Conservation (phyloP, 2,797 vertebrate species). For the Sarcoramphus papa region DNA sequence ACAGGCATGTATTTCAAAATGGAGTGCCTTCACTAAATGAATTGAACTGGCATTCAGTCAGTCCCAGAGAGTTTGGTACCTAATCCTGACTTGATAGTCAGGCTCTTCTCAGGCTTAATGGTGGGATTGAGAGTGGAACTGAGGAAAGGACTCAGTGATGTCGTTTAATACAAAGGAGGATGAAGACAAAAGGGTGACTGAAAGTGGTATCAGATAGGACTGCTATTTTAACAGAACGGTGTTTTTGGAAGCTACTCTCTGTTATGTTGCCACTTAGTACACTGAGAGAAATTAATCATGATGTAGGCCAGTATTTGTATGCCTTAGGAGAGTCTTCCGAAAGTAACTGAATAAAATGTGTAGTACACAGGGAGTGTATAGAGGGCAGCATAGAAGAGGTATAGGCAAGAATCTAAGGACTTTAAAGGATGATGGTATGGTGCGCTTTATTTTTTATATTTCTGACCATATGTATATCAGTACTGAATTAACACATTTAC, state of each 20-base stretch:
- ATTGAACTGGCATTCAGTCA: neutral
- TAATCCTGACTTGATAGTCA: accelerated
- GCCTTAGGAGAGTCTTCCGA: neutral
- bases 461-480: neutral
- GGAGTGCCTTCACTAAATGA: neutral
- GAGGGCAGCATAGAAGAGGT: neutral
- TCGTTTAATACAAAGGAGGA: neutral
- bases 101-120: neutral
- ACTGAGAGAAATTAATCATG: neutral
- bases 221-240: neutral
- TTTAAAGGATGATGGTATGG: neutral
- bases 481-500: neutral
- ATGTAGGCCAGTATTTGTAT: neutral
- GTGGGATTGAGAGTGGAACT: neutral
- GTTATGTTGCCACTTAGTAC: neutral
- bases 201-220: neutral
- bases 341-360: neutral
- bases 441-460: neutral
- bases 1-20: neutral
- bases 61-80: neutral
- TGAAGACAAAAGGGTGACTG: neutral
- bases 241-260: neutral
- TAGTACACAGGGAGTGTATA: neutral
- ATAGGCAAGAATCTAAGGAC: neutral
- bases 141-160: neutral